Conservation (phyloP, 1,140 invertebrate genomes). For the Acarapis woodi region DNA sequence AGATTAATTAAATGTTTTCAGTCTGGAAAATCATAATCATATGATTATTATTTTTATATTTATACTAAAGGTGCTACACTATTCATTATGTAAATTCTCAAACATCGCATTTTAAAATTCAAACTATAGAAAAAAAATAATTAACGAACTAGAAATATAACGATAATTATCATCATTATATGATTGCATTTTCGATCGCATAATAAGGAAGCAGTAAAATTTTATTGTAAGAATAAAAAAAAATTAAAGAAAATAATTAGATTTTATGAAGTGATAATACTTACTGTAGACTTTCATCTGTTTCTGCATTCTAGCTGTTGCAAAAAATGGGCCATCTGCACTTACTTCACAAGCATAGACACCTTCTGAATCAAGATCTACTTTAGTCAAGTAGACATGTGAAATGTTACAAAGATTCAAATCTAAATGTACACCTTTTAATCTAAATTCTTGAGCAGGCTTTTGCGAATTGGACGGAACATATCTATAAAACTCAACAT, state of each 20-base stretch:
- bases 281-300: conserved; percentile 15
- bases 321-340: conserved; percentile 12
- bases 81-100: no score
- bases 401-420: conserved; percentile 11
- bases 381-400: conserved; percentile 10
- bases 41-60: no score
- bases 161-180: no score
- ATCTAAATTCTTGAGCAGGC: conserved; percentile 11
- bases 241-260: conserved; percentile 1
- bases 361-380: conserved; percentile 13
- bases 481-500: conserved; percentile 15
- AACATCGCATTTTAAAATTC: no score
- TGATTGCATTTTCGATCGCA: no score
- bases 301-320: conserved; percentile 14
- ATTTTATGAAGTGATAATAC: conserved; percentile 1
- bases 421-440: conserved; percentile 13
- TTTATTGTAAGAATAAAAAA: background rate
- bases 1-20: no score
- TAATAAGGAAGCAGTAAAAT: no score
- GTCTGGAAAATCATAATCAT: no score
- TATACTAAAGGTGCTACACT: no score
- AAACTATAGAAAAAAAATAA: no score
- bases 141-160: no score
- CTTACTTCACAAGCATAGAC: conserved; percentile 16
- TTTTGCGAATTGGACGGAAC: conserved; percentile 11